phyloP scores from a whole-genome alignment of 2,888 invertebrate species.

The Parnassius orleans region DNA sequence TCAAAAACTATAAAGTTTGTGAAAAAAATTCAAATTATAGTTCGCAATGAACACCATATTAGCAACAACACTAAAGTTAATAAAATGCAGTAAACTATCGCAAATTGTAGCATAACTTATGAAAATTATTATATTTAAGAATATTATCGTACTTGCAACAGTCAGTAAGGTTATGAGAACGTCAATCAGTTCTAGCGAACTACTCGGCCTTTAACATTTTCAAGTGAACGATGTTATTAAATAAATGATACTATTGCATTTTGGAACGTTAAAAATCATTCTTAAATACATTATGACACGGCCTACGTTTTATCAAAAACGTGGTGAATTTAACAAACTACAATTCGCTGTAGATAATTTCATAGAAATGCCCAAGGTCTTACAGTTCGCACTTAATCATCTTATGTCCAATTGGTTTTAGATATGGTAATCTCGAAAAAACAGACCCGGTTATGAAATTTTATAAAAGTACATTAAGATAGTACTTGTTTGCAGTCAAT shows the following conservation, averaged over 20 bases:
- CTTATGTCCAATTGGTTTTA: conserved; percentile 67
- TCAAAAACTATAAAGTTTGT: too few species aligned
- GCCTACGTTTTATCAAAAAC: conserved; percentile 35
- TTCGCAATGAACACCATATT: too few species aligned
- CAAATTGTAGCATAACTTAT: conserved; percentile 9
- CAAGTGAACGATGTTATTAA: conserved; percentile 49
- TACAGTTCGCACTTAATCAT: conserved; percentile 58
- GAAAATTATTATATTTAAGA: conserved; percentile 22
- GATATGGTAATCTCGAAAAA: conserved; percentile 43
- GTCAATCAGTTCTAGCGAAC: conserved; percentile 51
- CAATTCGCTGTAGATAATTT: conserved; percentile 55
- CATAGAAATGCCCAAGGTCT: conserved; percentile 69
- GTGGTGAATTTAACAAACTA: conserved; percentile 40
- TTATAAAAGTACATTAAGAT: too few species aligned
- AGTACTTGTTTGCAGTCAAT: too few species aligned
- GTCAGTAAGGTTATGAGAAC: conserved; percentile 65
- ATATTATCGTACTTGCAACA: conserved; percentile 33
- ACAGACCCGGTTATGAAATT: neutral
- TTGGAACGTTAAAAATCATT: conserved; percentile 36
- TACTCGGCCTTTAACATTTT: conserved; percentile 60
- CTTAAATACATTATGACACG: conserved; percentile 44
- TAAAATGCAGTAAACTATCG: conserved; percentile 1
- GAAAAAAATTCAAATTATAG: too few species aligned
- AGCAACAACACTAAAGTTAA: too few species aligned
- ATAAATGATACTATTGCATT: conserved; percentile 50